phyloP scores from a whole-genome alignment of 2,888 invertebrate genomes.

The Hypena proboscidalis region DNA sequence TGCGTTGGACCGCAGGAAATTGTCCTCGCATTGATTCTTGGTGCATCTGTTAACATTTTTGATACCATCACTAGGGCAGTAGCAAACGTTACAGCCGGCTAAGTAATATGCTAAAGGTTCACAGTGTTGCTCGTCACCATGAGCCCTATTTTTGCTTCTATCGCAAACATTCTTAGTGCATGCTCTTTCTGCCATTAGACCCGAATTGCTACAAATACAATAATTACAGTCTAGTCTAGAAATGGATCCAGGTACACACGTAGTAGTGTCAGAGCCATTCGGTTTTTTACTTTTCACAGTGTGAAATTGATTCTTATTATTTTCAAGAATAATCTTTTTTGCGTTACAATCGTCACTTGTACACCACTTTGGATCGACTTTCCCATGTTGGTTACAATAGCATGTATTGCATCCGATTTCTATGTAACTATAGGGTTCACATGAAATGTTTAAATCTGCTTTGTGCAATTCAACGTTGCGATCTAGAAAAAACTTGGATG shows the following conservation, averaged over 20 bases:
- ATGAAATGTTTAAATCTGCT: slow-evolving; percentile 53
- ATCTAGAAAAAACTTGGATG: slow-evolving; percentile 18
- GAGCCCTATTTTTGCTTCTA: slow-evolving; percentile 20
- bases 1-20: slow-evolving; percentile 58
- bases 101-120: slow-evolving; percentile 71
- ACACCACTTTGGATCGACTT: slow-evolving; percentile 74
- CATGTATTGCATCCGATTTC: slow-evolving; percentile 77
- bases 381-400: slow-evolving; percentile 70
- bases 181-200: slow-evolving; percentile 53
- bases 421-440: slow-evolving; percentile 70
- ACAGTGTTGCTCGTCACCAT: slow-evolving; percentile 55
- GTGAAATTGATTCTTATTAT: neutral
- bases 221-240: slow-evolving; percentile 71
- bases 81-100: slow-evolving; percentile 76
- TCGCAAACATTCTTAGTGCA: slow-evolving; percentile 69
- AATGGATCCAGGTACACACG: slow-evolving; percentile 67
- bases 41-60: slow-evolving; percentile 78
- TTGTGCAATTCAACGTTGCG: slow-evolving; percentile 20
- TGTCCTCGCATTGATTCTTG: slow-evolving; percentile 69
- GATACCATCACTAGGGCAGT: slow-evolving; percentile 66
- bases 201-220: slow-evolving; percentile 73
- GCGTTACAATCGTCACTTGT: slow-evolving; percentile 72
- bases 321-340: slow-evolving; percentile 53
- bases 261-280: slow-evolving; percentile 26
- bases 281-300: neutral